Base-by-base conservation (phyloP, 2,797 vertebrate genomes). In the Enteromius anoplus region DNA sequence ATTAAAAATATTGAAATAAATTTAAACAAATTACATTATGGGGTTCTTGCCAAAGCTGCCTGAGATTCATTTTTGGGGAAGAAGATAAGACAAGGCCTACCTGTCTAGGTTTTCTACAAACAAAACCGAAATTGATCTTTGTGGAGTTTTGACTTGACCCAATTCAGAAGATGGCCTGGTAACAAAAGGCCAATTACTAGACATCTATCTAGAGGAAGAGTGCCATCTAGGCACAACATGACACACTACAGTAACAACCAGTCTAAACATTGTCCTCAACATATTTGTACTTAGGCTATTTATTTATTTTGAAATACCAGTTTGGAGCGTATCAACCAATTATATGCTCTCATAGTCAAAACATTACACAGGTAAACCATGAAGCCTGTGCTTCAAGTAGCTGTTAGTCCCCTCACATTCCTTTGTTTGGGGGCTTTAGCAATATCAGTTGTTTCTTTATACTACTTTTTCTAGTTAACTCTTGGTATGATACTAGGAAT, bases 171-270 rank as follows among this genome's bases (percentile, higher is more conserved):
- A 73, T 45, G 29, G 64, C 69, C 78, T 77, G 40, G 15, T 21
- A 77, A 64, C 23, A 81, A 82, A 75, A 71, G 77, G 53, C 11
- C 40, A 82, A 71, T 73, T 79, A 78, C 21, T 71, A n/a, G 47
- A 75, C 72, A 29, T 58, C 55, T 58, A 60, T 64, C 34, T 86
- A 60, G 76, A 42, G 76, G 11, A 86, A 87, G 49, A 88, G 84
- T 76, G 84, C 84, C 84, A 87, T 87, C 87, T 85, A 86, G 79
- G 29, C 64, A 65, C 64, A 47, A 40, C 68, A 68, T 65, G 23
- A 53, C 14, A 75, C 62, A 88, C 34, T 85, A 65, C 82, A 87
- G 14, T 21, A 37, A 17, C 2, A 32, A 65, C 6, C 29, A 34
- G 26, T 64, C 40, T 65, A 73, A 73, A 73, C 45, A 26, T 21